These are phyloP conservation scores for Drosophila lini DNA, from an alignment of 1,140 invertebrate species.

Conservation along the genomic window DNA sequence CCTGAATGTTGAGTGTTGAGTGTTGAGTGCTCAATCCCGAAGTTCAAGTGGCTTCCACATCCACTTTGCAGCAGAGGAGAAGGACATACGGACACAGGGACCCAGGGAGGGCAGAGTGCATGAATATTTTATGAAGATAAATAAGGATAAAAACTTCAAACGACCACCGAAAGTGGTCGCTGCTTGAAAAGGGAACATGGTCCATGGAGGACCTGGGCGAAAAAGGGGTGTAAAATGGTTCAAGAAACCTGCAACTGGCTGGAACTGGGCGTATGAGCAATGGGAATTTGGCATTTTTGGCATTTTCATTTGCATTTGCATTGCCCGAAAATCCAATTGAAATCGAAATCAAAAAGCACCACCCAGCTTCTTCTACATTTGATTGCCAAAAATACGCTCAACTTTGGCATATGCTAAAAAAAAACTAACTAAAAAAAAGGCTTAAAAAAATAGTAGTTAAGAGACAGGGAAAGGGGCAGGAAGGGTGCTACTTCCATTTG, in stretches of 20 bases:
- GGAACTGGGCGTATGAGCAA: constrained; percentile 64
- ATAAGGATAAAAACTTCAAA: constrained; percentile 82
- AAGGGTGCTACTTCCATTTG: constrained; percentile 11
- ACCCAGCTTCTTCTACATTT: constrained; percentile 1
- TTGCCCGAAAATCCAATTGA: constrained; percentile 25
- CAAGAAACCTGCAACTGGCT: neutral
- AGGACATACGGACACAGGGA: constrained; percentile 18
- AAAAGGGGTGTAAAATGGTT: neutral
- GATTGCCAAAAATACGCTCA: constrained; percentile 15
- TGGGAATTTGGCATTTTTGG: constrained; percentile 18
- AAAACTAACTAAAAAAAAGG: too few relatives aligned
- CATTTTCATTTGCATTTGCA: constrained; percentile 46
- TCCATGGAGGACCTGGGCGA: constrained; percentile 2
- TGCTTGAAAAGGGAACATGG: constrained; percentile 31
- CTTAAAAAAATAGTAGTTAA: constrained; percentile 4
- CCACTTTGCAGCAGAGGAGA: constrained; percentile 2
- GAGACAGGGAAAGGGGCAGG: neutral
- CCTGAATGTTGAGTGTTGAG: constrained; percentile 44
- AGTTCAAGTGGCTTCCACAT: constrained; percentile 68
- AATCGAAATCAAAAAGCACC: constrained; percentile 22
- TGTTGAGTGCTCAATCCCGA: constrained; percentile 49
- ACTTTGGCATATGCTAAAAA: constrained; percentile 27
- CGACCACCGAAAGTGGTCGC: constrained; percentile 70
- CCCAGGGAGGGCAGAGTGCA: constrained; percentile 57
- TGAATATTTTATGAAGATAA: constrained; percentile 83